A percentile compares a stretch with the other conserved stretches of the same genome.
Evolutionary conservation across 2,113 vertebrate genomes (phyloP).

Genomic region (Coryphaenoides rupestris): DNA sequence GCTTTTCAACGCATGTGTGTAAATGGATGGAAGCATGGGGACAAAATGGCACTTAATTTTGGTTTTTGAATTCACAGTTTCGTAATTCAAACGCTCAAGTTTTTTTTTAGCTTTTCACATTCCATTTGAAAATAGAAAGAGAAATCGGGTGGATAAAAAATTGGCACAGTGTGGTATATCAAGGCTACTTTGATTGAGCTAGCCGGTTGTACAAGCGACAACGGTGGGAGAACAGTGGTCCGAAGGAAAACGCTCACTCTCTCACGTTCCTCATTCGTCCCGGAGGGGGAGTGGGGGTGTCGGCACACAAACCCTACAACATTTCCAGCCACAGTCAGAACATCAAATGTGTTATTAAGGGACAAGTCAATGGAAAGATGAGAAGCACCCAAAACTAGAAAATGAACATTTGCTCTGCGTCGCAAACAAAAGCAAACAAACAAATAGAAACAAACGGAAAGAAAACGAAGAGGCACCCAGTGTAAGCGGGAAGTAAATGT

Average conservation of each 20-base stretch:
- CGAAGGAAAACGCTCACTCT: constrained; percentile 49
- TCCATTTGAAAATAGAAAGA: constrained; percentile 58
- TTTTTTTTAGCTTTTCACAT: constrained; percentile 54
- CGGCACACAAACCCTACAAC: constrained; percentile 19
- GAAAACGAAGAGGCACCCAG: constrained; percentile 44
- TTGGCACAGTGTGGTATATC: constrained; percentile 73
- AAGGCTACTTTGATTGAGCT: constrained; percentile 69
- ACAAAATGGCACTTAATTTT: constrained; percentile 64
- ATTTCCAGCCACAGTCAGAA: constrained; percentile 6
- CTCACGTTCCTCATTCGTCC: constrained; percentile 26
- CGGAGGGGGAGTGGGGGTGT: too few relatives aligned
- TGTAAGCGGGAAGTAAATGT: constrained; percentile 19
- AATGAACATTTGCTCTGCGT: too few relatives aligned
- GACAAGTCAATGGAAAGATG: constrained; percentile 7
- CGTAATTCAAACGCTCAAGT: constrained; percentile 47
- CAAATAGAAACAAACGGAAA: neutral
- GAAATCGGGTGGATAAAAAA: constrained; percentile 43
- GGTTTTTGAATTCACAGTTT: constrained; percentile 62
- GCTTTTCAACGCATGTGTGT: constrained; percentile 34
- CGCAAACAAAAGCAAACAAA: neutral
- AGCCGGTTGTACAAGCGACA: constrained; percentile 37
- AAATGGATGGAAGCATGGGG: constrained; percentile 45
- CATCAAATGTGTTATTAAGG: constrained; percentile 18
- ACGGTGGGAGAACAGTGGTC: constrained; percentile 24
- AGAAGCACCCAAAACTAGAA: constrained; percentile 11